Conservation (phyloP, 2,797 vertebrate species). For the Limosa lapponica region DNA sequence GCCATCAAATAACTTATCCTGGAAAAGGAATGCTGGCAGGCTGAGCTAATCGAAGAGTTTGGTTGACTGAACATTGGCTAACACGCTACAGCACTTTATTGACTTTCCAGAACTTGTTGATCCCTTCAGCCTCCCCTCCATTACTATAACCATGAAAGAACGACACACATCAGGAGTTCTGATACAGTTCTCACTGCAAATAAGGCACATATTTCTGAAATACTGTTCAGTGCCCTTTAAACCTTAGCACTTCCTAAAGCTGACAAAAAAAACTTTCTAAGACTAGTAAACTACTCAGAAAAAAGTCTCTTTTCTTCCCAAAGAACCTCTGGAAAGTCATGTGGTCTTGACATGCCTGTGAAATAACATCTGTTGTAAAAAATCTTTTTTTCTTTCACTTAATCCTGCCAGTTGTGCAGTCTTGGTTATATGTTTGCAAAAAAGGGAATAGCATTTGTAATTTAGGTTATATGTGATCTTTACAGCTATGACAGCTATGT, state of each 20-base stretch:
- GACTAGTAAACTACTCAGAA: not conserved
- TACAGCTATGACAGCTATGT: not conserved
- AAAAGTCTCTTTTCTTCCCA: not conserved
- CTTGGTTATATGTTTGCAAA: not conserved
- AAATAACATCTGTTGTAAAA: not conserved
- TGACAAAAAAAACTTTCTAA: not conserved
- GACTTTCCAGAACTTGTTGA: not conserved
- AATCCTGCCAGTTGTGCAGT: not conserved
- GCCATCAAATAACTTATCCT: not conserved
- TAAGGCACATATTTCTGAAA: not conserved
- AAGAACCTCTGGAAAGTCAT: not conserved
- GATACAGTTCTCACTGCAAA: not conserved
- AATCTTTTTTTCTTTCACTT: not conserved
- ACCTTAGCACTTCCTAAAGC: not conserved
- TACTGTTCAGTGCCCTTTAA: not conserved
- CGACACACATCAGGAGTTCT: not conserved
- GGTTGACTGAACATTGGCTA: slow-evolving; percentile 2
- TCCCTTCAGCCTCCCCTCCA: not conserved
- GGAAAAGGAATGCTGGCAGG: not conserved
- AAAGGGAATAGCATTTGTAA: not conserved
- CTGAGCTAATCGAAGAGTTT: slow-evolving; percentile 15
- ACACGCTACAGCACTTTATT: not conserved
- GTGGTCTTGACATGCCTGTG: not conserved
- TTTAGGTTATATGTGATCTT: not conserved
- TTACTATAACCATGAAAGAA: not conserved